phyloP scores from a whole-genome alignment of 2,797 vertebrate genomes.

The Pelodytes ibericus region DNA sequence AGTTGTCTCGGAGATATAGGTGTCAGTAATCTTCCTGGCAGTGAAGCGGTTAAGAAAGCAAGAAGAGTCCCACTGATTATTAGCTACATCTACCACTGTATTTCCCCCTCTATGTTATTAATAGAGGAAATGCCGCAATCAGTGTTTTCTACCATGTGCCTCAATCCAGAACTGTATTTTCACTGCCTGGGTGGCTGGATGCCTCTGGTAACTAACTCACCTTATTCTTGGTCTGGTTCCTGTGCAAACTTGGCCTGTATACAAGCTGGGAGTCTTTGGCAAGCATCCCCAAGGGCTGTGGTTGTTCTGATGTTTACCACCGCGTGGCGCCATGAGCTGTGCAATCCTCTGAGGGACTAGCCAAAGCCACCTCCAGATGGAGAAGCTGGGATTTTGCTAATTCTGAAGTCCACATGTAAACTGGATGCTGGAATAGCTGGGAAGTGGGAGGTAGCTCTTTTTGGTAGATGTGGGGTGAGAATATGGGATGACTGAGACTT shows the following conservation, averaged over 20 bases:
- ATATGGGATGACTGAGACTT: conserved; percentile 14
- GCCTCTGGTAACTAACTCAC: conserved; percentile 53
- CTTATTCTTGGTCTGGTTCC: conserved; percentile 54
- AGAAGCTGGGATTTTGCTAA: conserved; percentile 74
- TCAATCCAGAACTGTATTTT: conserved; percentile 39
- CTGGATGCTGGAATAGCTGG: conserved; percentile 85
- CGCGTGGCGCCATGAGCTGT: conserved; percentile 85
- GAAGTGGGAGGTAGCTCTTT: conserved; percentile 6
- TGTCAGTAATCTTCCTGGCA: background rate
- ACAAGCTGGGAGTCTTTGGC: conserved; percentile 70
- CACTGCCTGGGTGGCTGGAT: conserved; percentile 55
- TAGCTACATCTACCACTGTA: background rate
- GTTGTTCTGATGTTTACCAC: conserved; percentile 90
- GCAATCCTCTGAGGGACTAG: conserved; percentile 74
- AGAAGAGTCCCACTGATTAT: background rate
- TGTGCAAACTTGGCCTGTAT: conserved; percentile 53
- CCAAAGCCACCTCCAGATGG: conserved; percentile 70
- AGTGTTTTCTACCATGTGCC: conserved; percentile 17
- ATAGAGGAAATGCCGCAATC: conserved; percentile 24
- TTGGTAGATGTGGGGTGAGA: conserved; percentile 1
- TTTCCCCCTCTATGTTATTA: conserved; percentile 6
- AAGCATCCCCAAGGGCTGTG: conserved; percentile 83
- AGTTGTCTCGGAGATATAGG: background rate
- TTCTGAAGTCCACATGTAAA: conserved; percentile 76
- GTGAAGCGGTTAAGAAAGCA: background rate